Evolutionary conservation across 2,888 invertebrate species (phyloP).

Genomic region (Pyrgus malvae): DNA sequence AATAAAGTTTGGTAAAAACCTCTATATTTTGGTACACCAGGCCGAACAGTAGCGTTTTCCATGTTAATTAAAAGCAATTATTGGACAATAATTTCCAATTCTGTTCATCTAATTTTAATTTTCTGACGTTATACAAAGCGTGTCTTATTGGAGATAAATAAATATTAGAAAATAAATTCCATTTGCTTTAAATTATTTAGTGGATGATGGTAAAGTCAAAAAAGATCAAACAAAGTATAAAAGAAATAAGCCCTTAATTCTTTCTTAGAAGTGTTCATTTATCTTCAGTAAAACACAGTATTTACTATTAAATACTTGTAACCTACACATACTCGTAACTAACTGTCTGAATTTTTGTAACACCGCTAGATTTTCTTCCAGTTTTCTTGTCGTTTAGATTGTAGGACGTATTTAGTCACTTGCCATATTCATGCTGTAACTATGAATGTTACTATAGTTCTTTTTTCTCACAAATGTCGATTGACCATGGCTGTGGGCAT

Average conservation of each 20-base stretch:
- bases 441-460: background rate
- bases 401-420: slow-evolving; percentile 12
- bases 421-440: slow-evolving; percentile 1
- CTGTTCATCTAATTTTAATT: slow-evolving; percentile 18
- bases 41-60: slow-evolving; percentile 29
- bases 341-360: slow-evolving; percentile 10
- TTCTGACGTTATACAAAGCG: background rate
- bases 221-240: too few relatives aligned
- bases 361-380: slow-evolving; percentile 15
- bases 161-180: too few relatives aligned
- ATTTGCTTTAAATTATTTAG: too few relatives aligned
- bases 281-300: background rate
- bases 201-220: too few relatives aligned
- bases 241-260: too few relatives aligned
- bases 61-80: slow-evolving; percentile 55
- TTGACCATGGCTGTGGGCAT: background rate
- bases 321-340: background rate
- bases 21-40: slow-evolving; percentile 7
- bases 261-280: too few relatives aligned
- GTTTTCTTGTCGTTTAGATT: slow-evolving; percentile 17
- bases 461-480: background rate
- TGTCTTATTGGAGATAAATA: slow-evolving; percentile 1
- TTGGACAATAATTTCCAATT: slow-evolving; percentile 66
- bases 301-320: background rate
- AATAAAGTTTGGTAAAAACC: too few relatives aligned